phyloP scores from a whole-genome alignment of 2,113 vertebrate genomes.

The Climacteris rufus region DNA sequence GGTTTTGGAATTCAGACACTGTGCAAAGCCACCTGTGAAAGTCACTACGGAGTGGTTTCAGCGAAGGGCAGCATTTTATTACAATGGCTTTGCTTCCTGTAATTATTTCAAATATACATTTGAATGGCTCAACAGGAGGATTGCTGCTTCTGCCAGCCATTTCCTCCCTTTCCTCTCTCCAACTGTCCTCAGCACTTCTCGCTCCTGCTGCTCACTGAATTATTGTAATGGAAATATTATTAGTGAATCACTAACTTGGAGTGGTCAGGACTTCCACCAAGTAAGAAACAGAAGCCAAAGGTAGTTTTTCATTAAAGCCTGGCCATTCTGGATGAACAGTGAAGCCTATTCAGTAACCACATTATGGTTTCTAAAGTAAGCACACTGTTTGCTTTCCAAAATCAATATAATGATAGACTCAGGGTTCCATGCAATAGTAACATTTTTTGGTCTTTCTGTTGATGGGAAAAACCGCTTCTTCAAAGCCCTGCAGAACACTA shows the following conservation, averaged over 20 bases:
- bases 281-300: neutral
- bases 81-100: neutral
- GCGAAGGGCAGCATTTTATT: neutral
- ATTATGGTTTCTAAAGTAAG: too few relatives aligned
- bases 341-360: conserved; percentile 1
- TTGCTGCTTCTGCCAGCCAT: neutral
- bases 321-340: neutral
- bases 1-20: neutral
- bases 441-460: neutral
- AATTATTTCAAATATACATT: neutral
- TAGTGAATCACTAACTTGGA: neutral
- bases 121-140: neutral
- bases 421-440: neutral
- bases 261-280: neutral
- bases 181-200: neutral
- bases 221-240: conserved; percentile 18
- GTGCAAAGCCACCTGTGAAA: neutral
- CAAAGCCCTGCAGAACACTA: neutral
- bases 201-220: neutral
- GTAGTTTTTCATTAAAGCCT: neutral
- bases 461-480: neutral
- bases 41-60: neutral
- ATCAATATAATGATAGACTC: neutral
- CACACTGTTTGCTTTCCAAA: conserved; percentile 1
- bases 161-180: neutral